A percentile compares a stretch with the other conserved stretches of the same genome.
These are phyloP conservation scores for Eudemis profundana DNA, from an alignment of 2,888 invertebrate genomes.

Conservation along the genomic window DNA sequence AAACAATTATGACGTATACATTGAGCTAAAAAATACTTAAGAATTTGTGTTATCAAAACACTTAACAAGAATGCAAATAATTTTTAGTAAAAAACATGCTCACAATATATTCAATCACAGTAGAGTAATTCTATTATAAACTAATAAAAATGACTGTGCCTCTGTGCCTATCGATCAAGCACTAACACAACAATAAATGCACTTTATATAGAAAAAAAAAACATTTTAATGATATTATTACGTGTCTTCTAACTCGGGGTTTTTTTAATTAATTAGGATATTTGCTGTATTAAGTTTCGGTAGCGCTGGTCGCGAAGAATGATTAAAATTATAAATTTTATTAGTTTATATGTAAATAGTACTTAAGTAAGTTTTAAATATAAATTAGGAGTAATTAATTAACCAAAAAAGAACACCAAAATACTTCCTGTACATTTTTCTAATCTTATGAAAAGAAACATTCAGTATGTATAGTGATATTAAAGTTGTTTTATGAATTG, in stretches of 20 bases:
- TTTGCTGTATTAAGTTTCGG: conserved; percentile 37
- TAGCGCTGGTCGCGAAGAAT: conserved; percentile 69
- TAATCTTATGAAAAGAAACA: conserved; percentile 71
- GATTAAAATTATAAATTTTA: conserved; percentile 50
- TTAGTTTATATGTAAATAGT: conserved; percentile 60
- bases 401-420: conserved; percentile 75
- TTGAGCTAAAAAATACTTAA: neutral
- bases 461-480: conserved; percentile 59
- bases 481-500: conserved; percentile 49
- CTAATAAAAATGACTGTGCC: conserved; percentile 73
- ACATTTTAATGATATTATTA: conserved; percentile 27
- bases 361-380: conserved; percentile 52
- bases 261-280: conserved; percentile 34
- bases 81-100: conserved; percentile 40
- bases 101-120: conserved; percentile 49
- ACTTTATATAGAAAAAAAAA: conserved; percentile 48
- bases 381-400: conserved; percentile 55
- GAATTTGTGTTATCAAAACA: no score
- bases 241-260: conserved; percentile 33
- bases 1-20: no score
- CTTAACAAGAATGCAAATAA: neutral
- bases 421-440: conserved; percentile 72
- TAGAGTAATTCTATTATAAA: conserved; percentile 60
- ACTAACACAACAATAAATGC: conserved; percentile 72
- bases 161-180: conserved; percentile 79